phyloP scores from a whole-genome alignment of 37 sponge, comb jelly and placozoan species.

The Chondrosia reniformis region DNA sequence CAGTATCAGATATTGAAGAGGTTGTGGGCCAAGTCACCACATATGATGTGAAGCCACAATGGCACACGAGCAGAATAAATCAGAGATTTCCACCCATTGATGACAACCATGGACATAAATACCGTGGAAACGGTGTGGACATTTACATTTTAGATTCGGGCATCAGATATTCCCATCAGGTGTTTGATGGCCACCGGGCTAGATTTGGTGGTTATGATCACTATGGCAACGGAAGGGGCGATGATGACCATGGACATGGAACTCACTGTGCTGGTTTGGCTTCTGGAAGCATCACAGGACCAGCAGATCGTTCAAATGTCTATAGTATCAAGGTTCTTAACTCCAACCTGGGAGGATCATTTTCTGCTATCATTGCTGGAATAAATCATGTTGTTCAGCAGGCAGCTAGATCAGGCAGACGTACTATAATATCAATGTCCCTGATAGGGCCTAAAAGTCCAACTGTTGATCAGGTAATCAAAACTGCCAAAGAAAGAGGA shows the following conservation, averaged over 20 bases:
- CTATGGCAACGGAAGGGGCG: conserved; percentile 24
- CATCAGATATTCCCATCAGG: conserved; percentile 50
- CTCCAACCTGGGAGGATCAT: conserved; percentile 41
- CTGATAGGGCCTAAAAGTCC: conserved; percentile 27
- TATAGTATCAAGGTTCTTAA: conserved; percentile 65
- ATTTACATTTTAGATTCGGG: conserved; percentile 67
- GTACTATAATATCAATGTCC: conserved; percentile 63
- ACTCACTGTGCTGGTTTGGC: conserved; percentile 71
- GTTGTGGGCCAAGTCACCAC: neutral
- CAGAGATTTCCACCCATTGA: conserved; percentile 39
- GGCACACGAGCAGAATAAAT: conserved; percentile 66
- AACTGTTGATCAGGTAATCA: conserved; percentile 37
- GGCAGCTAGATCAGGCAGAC: conserved; percentile 10
- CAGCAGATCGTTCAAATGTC: conserved; percentile 34
- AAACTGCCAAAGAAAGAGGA: conserved; percentile 24
- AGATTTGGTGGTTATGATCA: conserved; percentile 15
- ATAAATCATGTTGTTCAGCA: conserved; percentile 32
- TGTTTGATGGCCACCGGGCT: neutral
- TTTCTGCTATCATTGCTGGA: conserved; percentile 43
- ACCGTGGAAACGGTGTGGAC: conserved; percentile 64
- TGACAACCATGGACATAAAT: conserved; percentile 30
- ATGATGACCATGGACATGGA: conserved; percentile 69
- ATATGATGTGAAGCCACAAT: conserved; percentile 3
- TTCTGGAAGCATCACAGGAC: conserved; percentile 46
- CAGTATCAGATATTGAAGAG: neutral